Evolutionary conservation across 2,888 invertebrate genomes (phyloP).

Genomic region (Synergus japonicus): DNA sequence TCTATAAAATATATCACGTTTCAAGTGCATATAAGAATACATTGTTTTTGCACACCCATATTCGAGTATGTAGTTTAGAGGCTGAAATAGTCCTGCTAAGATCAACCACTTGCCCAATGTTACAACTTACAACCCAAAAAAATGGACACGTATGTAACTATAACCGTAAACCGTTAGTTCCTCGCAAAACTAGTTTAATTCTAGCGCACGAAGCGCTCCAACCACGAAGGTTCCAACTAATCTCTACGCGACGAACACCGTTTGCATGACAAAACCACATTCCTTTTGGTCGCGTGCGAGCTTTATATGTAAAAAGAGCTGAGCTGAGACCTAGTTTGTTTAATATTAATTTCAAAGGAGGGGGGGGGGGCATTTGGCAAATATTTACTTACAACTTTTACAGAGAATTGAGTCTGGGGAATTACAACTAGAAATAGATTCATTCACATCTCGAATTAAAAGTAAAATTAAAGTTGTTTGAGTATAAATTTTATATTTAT

Average conservation of each 20-base stretch:
- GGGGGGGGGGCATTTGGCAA: not conserved
- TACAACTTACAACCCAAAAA: constrained; percentile 22
- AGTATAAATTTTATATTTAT: not conserved
- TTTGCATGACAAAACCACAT: constrained; percentile 38
- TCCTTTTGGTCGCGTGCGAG: constrained; percentile 21
- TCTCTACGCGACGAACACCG: constrained; percentile 27
- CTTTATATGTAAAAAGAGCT: constrained; percentile 11
- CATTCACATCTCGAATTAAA: not conserved
- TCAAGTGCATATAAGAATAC: not conserved
- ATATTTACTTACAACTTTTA: not conserved
- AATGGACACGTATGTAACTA: constrained; percentile 24
- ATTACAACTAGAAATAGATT: not conserved
- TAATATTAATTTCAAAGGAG: constrained; percentile 1
- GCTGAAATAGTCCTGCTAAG: not conserved
- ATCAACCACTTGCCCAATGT: constrained; percentile 11
- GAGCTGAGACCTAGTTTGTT: constrained; percentile 10
- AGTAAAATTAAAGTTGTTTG: not conserved
- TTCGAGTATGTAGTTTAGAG: not conserved
- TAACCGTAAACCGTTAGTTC: constrained; percentile 30
- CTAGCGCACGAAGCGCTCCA: constrained; percentile 11
- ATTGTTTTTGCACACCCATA: not conserved
- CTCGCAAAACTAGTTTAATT: constrained; percentile 37
- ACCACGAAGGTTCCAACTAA: constrained; percentile 32
- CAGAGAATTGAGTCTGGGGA: not conserved
- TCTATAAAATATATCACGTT: not conserved